phyloP scores from a whole-genome alignment of 1,140 invertebrate genomes.

The Hirudo medicinalis region DNA sequence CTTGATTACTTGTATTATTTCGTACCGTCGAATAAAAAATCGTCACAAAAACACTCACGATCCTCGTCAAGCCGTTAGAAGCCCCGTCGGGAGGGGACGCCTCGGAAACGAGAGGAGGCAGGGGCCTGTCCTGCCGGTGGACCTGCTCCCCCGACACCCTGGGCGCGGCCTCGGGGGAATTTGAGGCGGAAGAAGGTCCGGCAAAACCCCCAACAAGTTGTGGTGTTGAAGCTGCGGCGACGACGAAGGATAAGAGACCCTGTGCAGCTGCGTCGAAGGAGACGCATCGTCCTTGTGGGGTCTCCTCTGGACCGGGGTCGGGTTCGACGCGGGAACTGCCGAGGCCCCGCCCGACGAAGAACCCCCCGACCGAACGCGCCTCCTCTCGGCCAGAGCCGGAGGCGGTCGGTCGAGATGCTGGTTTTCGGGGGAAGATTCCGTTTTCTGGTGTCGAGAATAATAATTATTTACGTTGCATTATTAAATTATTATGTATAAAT shows the following conservation, averaged over 20 bases:
- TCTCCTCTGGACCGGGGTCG: background rate
- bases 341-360: background rate
- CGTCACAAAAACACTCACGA: too few relatives aligned
- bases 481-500: too few relatives aligned
- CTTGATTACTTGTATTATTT: too few relatives aligned
- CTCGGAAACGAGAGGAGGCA: background rate
- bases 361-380: background rate
- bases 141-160: slow-evolving; percentile 51
- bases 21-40: too few relatives aligned
- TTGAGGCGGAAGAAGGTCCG: slow-evolving; percentile 69
- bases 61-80: background rate
- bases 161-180: slow-evolving; percentile 49
- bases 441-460: background rate
- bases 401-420: background rate
- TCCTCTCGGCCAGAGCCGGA: background rate
- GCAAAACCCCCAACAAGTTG: slow-evolving; percentile 53
- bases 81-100: background rate
- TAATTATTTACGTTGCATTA: too few relatives aligned
- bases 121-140: slow-evolving; percentile 54
- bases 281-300: background rate
- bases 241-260: background rate
- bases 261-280: background rate
- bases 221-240: background rate
- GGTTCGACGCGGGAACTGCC: background rate
- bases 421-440: slow-evolving; percentile 1